Base-by-base conservation (phyloP, 35 echinoderm and acorn worm species). In the Heliocidaris tuberculata region DNA sequence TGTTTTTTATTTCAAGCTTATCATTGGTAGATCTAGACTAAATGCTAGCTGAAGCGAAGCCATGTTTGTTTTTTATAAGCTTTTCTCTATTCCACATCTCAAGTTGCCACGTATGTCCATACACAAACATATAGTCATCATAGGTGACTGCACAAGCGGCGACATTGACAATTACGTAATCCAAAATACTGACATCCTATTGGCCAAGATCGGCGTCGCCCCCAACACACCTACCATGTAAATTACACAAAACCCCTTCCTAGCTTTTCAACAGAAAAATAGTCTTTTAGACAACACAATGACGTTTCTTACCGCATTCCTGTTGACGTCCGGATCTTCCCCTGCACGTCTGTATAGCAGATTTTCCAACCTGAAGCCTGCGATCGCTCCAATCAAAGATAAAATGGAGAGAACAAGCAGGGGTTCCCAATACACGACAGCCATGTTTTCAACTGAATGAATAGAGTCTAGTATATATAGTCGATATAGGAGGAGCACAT, bases 241-340 rank as follows among this genome's bases (percentile, higher is more conserved):
- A 13, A 89, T 27, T 32, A 13, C 87, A 47, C 47, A n/a, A 48
- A 7, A 35, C 24, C 87, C n/a, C n/a, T n/a, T n/a, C n/a, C n/a
- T n/a, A n/a, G n/a, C n/a, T n/a, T 89, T 89, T 16, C 87, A 89
- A 47, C 87, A 11, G n/a, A 13, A 47, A 32, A 89, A 48, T 48
- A 32, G 87, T 30, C 13, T 47, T 89, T 32, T 27, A 32, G 32
- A 48, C 87, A 48, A 89, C 21, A 89, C 19, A 31, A 89, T 48
- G 31, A 47, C 12, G 24, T 89, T 89, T 50, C 94, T 88, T 95
- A 95, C 94, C 94, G 94, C 94, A 86, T 95, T 95, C 49, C 71
- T 96, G 47, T 94, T 96, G 31, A 96, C 90, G 30, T 96, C 95
- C 2, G 94, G 94, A 88, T 95, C 94, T 32, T 47, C 87, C 47